Conservation (phyloP, 2,888 invertebrate species). For the Linyphia triangularis region DNA sequence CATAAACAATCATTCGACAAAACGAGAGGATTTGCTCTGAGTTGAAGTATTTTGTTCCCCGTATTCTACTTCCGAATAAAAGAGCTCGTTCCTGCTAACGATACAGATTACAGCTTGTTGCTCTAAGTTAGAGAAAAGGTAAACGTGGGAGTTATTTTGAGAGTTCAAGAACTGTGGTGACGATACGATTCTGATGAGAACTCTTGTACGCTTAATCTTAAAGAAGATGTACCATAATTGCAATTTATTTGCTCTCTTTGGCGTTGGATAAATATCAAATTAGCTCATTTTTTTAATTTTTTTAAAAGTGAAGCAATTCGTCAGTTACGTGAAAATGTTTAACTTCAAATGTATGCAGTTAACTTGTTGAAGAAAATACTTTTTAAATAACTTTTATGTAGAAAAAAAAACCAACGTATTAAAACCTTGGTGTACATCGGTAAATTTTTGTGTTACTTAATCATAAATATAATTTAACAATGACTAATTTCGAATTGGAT, state of each 20-base stretch:
- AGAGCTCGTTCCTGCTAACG: not conserved
- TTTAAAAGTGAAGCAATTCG: too few species aligned
- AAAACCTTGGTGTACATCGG: too few species aligned
- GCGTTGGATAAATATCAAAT: too few species aligned
- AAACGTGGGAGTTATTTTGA: constrained; percentile 62
- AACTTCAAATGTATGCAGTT: too few species aligned
- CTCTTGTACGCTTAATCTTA: not conserved
- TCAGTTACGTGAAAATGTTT: too few species aligned
- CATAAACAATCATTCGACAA: not conserved
- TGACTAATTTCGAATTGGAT: too few species aligned
- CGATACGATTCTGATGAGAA: constrained; percentile 5
- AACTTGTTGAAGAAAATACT: too few species aligned
- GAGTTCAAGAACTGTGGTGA: constrained; percentile 62
- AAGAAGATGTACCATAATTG: not conserved
- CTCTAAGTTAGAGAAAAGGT: constrained; percentile 31
- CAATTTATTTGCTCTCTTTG: constrained; percentile 37
- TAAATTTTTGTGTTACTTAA: too few species aligned
- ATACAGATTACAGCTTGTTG: constrained; percentile 14
- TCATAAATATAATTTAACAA: too few species aligned
- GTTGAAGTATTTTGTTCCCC: not conserved
- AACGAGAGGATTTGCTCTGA: not conserved
- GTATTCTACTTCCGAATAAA: not conserved
- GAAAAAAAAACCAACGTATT: too few species aligned
- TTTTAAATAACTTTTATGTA: not conserved
- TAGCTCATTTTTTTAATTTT: too few species aligned